Percentiles rank a stretch among this genome's conserved stretches.
These are phyloP conservation scores for Fistularia commersonii DNA, from an alignment of 2,797 vertebrate species.

Conservation along the genomic window DNA sequence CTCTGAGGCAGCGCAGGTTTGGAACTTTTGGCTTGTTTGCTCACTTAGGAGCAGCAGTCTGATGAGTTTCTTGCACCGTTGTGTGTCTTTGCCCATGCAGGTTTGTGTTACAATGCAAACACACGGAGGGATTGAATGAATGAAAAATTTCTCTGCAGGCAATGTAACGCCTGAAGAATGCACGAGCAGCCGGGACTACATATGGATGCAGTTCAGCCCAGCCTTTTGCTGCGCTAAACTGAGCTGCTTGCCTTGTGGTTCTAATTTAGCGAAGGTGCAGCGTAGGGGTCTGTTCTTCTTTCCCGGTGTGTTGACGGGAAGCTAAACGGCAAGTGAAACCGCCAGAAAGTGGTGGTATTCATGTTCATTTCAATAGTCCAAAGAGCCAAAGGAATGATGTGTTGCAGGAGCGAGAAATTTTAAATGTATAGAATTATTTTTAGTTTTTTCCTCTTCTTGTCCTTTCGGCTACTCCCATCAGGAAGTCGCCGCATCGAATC, in stretches of 20 bases:
- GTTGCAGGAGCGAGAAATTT: too few species aligned
- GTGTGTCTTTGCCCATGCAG: conserved; percentile 4
- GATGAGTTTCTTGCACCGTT: not conserved
- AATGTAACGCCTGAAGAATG: conserved; percentile 38
- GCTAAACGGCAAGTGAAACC: too few species aligned
- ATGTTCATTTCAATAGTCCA: too few species aligned
- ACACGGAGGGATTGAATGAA: not conserved
- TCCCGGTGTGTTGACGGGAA: too few species aligned
- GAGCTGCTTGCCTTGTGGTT: conserved; percentile 30
- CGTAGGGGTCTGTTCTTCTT: too few species aligned
- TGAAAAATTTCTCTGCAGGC: conserved; percentile 15
- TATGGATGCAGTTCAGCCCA: conserved; percentile 29
- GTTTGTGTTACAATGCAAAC: not conserved
- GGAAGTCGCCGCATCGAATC: too few species aligned
- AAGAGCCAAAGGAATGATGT: too few species aligned
- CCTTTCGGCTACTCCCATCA: too few species aligned
- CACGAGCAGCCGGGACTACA: conserved; percentile 22
- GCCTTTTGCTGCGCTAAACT: conserved; percentile 27
- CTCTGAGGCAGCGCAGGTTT: not conserved
- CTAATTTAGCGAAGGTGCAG: conserved; percentile 35
- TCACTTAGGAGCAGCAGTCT: not conserved
- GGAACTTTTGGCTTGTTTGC: not conserved
- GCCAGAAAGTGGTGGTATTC: too few species aligned
- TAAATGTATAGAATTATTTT: too few species aligned
- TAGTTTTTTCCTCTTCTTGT: too few species aligned